Percentiles rank a stretch among this genome's conserved stretches.
phyloP scores from a whole-genome alignment of 2,113 vertebrate species.

The Podocnemis expansa region DNA sequence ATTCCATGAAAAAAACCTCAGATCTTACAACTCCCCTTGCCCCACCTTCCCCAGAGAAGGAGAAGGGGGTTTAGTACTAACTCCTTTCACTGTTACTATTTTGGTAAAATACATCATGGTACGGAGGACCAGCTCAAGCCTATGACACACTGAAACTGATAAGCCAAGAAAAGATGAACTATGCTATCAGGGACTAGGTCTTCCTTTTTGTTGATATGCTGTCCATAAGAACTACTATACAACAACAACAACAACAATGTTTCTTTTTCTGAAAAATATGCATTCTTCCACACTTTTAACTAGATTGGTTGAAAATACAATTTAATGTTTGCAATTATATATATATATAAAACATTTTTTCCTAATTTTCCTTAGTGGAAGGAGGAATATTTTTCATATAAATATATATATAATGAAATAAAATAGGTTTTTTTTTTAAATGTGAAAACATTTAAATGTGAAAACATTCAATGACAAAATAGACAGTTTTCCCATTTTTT shows the following conservation, averaged over 20 bases:
- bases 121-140: not conserved
- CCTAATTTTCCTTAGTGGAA: not conserved
- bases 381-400: not conserved
- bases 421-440: no score
- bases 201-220: not conserved
- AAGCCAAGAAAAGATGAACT: no score
- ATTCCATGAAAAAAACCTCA: not conserved
- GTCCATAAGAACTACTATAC: not conserved
- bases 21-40: not conserved
- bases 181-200: not conserved
- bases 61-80: not conserved
- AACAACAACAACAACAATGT: no score
- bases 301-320: not conserved
- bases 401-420: no score
- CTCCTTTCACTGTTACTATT: not conserved
- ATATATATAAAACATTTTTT: not conserved
- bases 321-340: not conserved
- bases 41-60: no score
- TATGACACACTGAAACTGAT: not conserved
- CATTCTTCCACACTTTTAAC: no score
- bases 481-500: no score
- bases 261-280: no score
- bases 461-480: no score
- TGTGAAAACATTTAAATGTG: no score
- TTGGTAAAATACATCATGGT: not conserved